These are phyloP conservation scores for Galaxias olidus DNA, from an alignment of 2,797 vertebrate species.

Conservation along the genomic window DNA sequence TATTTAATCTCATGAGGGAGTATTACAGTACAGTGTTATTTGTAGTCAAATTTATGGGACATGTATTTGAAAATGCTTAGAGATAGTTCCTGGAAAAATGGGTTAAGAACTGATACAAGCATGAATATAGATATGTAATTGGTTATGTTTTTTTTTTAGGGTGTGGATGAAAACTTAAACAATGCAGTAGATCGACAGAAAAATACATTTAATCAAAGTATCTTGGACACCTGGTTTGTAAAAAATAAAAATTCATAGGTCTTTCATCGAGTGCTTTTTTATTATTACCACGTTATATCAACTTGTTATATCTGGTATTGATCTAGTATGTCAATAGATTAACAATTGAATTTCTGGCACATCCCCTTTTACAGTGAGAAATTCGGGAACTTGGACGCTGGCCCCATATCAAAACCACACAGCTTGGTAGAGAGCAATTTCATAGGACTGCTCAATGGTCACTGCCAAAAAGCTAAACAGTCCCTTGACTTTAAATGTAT, in stretches of 20 bases:
- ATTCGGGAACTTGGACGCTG: background rate
- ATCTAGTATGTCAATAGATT: background rate
- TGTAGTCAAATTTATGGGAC: too few relatives aligned
- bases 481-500: conserved; percentile 20
- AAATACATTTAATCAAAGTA: conserved; percentile 12
- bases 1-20: background rate
- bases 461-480: conserved; percentile 58
- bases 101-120: too few relatives aligned
- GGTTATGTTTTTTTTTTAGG: conserved; percentile 39
- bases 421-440: conserved; percentile 46
- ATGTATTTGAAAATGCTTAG: too few relatives aligned
- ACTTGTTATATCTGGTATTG: background rate
- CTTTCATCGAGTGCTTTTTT: too few relatives aligned
- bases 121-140: background rate
- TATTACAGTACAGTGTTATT: background rate
- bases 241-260: too few relatives aligned
- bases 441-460: conserved; percentile 51
- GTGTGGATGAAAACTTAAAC: conserved; percentile 20
- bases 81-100: too few relatives aligned
- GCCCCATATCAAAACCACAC: conserved; percentile 5
- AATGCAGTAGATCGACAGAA: conserved; percentile 3
- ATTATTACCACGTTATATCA: conserved; percentile 6
- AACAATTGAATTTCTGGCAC: background rate
- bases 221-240: conserved; percentile 31
- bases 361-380: conserved; percentile 28